Percentiles rank a stretch among this genome's conserved stretches.
These are phyloP conservation scores for Myotis vivesi DNA, from an alignment of 2,797 vertebrate genomes.

Conservation along the genomic window DNA sequence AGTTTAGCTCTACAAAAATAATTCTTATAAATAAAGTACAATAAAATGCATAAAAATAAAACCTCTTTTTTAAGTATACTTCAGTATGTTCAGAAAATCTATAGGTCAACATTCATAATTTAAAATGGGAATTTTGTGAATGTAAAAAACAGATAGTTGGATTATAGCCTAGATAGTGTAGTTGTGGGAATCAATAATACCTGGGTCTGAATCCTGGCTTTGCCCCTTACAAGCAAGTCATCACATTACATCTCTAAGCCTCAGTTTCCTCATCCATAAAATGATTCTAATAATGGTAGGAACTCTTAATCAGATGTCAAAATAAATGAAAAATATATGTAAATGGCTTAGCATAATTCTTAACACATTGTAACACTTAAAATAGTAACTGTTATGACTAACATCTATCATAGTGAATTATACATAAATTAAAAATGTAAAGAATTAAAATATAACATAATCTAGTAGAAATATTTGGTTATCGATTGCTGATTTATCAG, in stretches of 20 bases:
- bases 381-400: not conserved
- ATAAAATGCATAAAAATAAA: not conserved
- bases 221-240: not conserved
- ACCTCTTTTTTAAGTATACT: not conserved
- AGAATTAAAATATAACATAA: not conserved
- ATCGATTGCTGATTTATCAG: not conserved
- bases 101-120: not conserved
- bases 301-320: not conserved
- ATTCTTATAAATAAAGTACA: slow-evolving; percentile 7
- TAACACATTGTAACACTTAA: not conserved
- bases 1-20: not conserved
- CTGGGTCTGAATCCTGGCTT: not conserved
- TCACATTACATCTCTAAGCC: not conserved
- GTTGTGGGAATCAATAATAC: not conserved
- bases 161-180: not conserved
- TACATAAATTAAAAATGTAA: slow-evolving; percentile 14
- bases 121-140: not conserved
- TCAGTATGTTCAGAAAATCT: not conserved
- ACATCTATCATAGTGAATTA: not conserved
- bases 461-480: not conserved
- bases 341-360: not conserved
- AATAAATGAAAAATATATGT: not conserved
- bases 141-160: not conserved
- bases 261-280: not conserved
- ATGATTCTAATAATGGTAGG: not conserved